phyloP scores from a whole-genome alignment of 2,113 vertebrate species.

The Proterorhinus semilunaris region DNA sequence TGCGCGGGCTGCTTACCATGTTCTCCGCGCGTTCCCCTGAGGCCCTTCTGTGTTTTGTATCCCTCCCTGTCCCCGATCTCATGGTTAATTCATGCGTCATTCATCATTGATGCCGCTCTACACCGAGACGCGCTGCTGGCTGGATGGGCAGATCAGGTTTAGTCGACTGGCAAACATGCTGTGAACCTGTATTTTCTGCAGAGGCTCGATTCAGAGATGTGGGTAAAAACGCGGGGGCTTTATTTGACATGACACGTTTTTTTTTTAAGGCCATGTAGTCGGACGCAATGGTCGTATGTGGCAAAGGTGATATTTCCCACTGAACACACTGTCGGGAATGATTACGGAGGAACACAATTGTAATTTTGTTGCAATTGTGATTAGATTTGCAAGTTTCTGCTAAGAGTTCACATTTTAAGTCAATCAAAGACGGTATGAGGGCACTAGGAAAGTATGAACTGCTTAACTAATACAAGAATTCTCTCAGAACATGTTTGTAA shows the following conservation, averaged over 20 bases:
- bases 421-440: no score
- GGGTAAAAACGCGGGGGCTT: background rate
- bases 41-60: slow-evolving; percentile 49
- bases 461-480: no score
- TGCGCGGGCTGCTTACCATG: slow-evolving; percentile 16
- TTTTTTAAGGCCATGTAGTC: background rate
- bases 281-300: background rate
- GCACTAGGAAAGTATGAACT: no score
- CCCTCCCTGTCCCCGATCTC: slow-evolving; percentile 49
- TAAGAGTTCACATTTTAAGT: background rate
- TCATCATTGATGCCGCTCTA: slow-evolving; percentile 66
- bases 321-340: no score
- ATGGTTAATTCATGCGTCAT: slow-evolving; percentile 71
- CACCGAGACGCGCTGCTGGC: slow-evolving; percentile 43
- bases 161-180: slow-evolving; percentile 16
- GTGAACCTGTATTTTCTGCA: slow-evolving; percentile 29
- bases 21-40: slow-evolving; percentile 8
- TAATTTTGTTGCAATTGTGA: background rate
- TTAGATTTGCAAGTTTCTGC: background rate
- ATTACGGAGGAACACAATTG: no score
- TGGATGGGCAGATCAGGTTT: slow-evolving; percentile 49
- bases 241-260: background rate
- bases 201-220: background rate
- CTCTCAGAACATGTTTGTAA: no score
- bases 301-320: background rate